Percentiles rank a stretch among this genome's conserved stretches.
phyloP scores from a whole-genome alignment of 1,140 invertebrate genomes.

The Drosophila auraria region DNA sequence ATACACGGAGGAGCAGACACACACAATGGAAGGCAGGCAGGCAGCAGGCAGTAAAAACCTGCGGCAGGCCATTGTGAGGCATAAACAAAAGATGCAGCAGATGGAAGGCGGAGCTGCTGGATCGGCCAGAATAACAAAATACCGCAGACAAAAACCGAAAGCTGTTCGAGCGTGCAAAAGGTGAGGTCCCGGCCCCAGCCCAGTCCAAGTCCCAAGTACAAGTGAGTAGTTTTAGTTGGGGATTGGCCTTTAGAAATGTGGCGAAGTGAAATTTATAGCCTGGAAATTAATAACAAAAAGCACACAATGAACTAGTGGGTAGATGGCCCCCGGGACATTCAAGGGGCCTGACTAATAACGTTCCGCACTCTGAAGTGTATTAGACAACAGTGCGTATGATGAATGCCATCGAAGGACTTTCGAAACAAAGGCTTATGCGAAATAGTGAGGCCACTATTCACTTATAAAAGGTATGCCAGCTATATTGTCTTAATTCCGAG shows the following conservation, averaged over 20 bases:
- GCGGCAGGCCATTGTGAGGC: conserved; percentile 78
- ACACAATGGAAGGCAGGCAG: conserved; percentile 58
- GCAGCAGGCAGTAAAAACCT: conserved; percentile 75
- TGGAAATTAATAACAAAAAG: conserved; percentile 82
- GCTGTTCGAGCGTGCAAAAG: conserved; percentile 74
- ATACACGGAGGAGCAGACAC: conserved; percentile 2
- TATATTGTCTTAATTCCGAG: conserved; percentile 29
- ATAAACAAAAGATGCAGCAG: conserved; percentile 81
- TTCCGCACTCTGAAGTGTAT: conserved; percentile 52
- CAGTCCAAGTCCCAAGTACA: conserved; percentile 26
- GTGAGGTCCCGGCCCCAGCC: conserved; percentile 42
- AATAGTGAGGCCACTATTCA: conserved; percentile 11
- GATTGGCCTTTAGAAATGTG: conserved; percentile 78
- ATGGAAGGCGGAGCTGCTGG: conserved; percentile 54
- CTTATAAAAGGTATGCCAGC: neutral
- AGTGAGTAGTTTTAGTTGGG: conserved; percentile 54
- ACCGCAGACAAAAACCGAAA: conserved; percentile 67
- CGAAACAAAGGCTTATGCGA: conserved; percentile 41
- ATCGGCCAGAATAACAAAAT: conserved; percentile 73
- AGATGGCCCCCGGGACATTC: conserved; percentile 32
- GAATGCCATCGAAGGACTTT: conserved; percentile 44
- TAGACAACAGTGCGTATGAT: conserved; percentile 52
- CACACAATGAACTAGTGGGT: conserved; percentile 71
- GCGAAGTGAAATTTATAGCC: conserved; percentile 82
- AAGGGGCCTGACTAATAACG: conserved; percentile 41